phyloP scores from a whole-genome alignment of 2,113 vertebrate genomes.

The Siniperca chuatsi region DNA sequence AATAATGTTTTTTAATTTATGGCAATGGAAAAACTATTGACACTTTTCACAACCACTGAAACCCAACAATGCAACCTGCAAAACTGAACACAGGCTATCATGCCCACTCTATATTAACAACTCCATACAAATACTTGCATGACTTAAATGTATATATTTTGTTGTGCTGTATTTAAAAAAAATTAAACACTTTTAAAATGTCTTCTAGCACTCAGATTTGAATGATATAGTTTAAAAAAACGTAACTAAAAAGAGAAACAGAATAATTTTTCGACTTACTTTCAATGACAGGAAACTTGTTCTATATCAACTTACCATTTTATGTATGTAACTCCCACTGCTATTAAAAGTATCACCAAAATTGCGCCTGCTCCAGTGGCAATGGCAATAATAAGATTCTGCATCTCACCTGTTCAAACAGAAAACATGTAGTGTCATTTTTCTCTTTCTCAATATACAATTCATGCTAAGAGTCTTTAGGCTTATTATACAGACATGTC shows the following conservation, averaged over 20 bases:
- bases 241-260: neutral
- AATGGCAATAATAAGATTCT: constrained; percentile 44
- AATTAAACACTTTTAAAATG: neutral
- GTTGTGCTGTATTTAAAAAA: neutral
- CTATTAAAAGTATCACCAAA: constrained; percentile 49
- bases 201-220: neutral
- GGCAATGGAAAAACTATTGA: neutral
- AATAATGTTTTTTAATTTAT: neutral
- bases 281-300: neutral
- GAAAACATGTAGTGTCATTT: neutral
- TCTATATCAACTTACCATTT: constrained; percentile 64
- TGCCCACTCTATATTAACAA: too few relatives aligned
- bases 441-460: neutral
- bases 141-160: neutral
- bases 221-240: neutral
- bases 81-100: neutral
- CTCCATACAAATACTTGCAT: neutral
- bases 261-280: neutral
- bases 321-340: constrained; percentile 38
- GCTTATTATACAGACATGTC: neutral
- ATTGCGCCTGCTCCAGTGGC: constrained; percentile 33
- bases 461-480: neutral
- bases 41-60: neutral
- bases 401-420: constrained; percentile 60
- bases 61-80: neutral